These are phyloP conservation scores for Chymomyza fuscimana DNA, from an alignment of 2,888 invertebrate genomes.

Conservation along the genomic window DNA sequence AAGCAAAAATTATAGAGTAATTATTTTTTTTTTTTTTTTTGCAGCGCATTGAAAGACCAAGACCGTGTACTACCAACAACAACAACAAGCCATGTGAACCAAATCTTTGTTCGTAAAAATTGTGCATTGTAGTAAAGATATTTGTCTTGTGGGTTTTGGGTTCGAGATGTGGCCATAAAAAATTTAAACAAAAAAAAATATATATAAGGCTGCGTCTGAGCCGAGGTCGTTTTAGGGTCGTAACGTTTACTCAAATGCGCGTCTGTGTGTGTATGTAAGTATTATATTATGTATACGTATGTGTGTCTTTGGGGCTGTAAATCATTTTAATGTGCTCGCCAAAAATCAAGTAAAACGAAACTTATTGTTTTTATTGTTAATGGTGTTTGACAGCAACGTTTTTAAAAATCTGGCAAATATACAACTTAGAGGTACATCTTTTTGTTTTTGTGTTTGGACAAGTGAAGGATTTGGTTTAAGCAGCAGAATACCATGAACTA, in stretches of 20 bases:
- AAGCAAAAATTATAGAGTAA: too few relatives aligned
- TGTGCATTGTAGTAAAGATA: neutral
- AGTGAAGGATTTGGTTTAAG: too few relatives aligned
- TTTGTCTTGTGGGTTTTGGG: constrained; percentile 18
- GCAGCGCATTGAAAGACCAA: neutral
- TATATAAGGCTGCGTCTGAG: constrained; percentile 17
- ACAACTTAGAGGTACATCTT: too few relatives aligned
- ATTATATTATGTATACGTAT: constrained; percentile 1
- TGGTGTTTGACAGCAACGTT: neutral
- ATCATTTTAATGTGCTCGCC: constrained; percentile 21
- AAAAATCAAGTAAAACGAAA: constrained; percentile 5
- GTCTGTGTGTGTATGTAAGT: neutral
- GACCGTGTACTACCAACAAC: constrained; percentile 6
- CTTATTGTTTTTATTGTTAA: neutral
- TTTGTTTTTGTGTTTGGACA: too few relatives aligned
- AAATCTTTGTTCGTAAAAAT: constrained; percentile 38
- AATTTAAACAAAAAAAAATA: constrained; percentile 13
- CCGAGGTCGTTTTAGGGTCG: constrained; percentile 57
- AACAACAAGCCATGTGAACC: constrained; percentile 24
- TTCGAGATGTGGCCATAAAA: constrained; percentile 36
- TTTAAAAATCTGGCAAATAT: neutral
- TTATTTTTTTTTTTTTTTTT: neutral
- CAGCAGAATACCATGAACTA: too few relatives aligned
- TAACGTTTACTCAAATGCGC: constrained; percentile 32
- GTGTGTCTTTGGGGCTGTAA: neutral